A percentile compares a stretch with the other conserved stretches of the same genome.
phyloP scores from a whole-genome alignment of 2,888 invertebrate genomes.

The Silvanus unidentatus region DNA sequence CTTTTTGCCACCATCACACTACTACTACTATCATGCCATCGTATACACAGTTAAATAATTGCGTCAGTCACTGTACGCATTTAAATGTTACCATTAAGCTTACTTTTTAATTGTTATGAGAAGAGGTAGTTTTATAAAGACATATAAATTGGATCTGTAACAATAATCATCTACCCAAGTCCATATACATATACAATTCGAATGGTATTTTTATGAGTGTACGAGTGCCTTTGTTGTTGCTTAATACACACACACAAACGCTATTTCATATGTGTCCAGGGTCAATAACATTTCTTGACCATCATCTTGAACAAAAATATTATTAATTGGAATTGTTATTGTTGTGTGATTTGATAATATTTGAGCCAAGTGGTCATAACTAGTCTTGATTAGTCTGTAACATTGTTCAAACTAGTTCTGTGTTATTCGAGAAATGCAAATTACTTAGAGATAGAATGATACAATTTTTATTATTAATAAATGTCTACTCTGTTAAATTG shows the following conservation, averaged over 20 bases:
- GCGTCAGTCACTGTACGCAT: conserved; percentile 32
- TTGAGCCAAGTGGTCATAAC: too few relatives aligned
- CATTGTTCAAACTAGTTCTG: too few relatives aligned
- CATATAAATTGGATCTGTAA: conserved; percentile 35
- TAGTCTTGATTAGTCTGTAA: too few relatives aligned
- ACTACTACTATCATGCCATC: too few relatives aligned
- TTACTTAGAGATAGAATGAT: too few relatives aligned
- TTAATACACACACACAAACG: neutral
- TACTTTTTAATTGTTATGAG: conserved; percentile 29
- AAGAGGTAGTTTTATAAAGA: conserved; percentile 36
- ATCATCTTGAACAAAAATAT: conserved; percentile 1
- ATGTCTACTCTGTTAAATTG: too few relatives aligned
- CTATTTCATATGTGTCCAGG: conserved; percentile 3
- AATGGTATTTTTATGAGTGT: neutral
- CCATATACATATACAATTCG: conserved; percentile 1
- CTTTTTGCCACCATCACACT: conserved; percentile 30
- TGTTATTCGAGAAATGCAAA: too few relatives aligned
- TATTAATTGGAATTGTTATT: neutral
- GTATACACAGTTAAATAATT: conserved; percentile 29
- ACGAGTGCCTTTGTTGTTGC: too few relatives aligned
- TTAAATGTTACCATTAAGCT: conserved; percentile 39
- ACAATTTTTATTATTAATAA: too few relatives aligned
- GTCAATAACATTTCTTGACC: conserved; percentile 21
- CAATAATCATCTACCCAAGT: neutral
- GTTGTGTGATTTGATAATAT: neutral